A percentile compares a stretch with the other conserved stretches of the same genome.
phyloP scores from a whole-genome alignment of 2,113 vertebrate genomes.

The Rhagologus leucostigma region DNA sequence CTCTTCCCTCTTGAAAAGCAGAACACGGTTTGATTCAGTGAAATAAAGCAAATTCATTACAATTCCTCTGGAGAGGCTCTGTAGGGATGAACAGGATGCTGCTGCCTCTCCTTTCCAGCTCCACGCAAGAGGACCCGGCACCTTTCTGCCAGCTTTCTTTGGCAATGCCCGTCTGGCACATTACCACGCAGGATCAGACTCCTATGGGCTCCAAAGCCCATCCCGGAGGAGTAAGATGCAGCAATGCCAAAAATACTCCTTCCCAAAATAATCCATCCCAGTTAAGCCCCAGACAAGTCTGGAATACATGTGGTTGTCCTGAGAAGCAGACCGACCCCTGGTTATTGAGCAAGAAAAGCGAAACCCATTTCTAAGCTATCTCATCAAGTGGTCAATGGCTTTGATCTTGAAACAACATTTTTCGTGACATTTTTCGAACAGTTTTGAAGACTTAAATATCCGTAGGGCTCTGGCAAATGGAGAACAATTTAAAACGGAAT shows the following conservation, averaged over 20 bases:
- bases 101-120: neutral
- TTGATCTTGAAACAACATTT: neutral
- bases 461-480: neutral
- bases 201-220: neutral
- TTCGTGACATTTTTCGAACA: accelerated
- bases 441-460: neutral
- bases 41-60: neutral
- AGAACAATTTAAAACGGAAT: neutral
- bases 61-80: neutral
- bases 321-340: neutral
- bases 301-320: neutral
- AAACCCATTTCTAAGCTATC: neutral
- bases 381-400: neutral
- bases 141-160: neutral
- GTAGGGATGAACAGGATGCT: neutral
- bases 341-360: neutral
- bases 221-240: neutral
- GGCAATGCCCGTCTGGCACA: neutral
- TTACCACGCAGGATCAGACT: neutral
- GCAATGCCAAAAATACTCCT: neutral
- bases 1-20: constrained; percentile 8
- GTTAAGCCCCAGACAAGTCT: neutral
- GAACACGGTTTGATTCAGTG: neutral
- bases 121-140: neutral
- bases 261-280: neutral